A percentile compares a stretch with the other conserved stretches of the same genome.
phyloP scores from a whole-genome alignment of 2,797 vertebrate genomes.

The Sparidentex hasta region DNA sequence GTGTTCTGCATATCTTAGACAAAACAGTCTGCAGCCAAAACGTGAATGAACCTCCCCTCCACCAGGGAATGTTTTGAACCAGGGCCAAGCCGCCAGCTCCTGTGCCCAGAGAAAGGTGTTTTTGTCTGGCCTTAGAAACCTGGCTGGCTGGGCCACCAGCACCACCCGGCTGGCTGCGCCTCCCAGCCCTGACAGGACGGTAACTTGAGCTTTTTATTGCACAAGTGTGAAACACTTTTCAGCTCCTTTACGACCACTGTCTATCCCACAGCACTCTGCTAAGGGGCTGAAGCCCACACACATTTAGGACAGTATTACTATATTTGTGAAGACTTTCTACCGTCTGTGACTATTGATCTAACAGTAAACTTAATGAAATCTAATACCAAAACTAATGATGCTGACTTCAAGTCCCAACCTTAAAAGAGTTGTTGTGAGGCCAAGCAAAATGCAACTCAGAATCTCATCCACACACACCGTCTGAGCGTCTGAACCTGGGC shows the following conservation, averaged over 20 bases:
- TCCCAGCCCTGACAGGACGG: slow-evolving; percentile 75
- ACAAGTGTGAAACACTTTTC: slow-evolving; percentile 83
- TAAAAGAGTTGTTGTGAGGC: not conserved
- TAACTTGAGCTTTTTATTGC: slow-evolving; percentile 85
- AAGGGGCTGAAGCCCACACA: slow-evolving; percentile 73
- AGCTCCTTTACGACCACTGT: slow-evolving; percentile 79
- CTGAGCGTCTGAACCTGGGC: slow-evolving; percentile 37
- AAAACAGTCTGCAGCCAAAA: slow-evolving; percentile 83
- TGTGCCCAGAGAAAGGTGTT: slow-evolving; percentile 85
- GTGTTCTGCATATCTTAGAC: slow-evolving; percentile 78
- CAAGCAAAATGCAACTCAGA: not conserved
- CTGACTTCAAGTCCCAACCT: not conserved
- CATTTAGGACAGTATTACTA: slow-evolving; percentile 27
- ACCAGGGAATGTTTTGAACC: slow-evolving; percentile 74
- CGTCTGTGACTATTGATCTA: not conserved
- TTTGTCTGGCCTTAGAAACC: slow-evolving; percentile 84
- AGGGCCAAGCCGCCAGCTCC: slow-evolving; percentile 79
- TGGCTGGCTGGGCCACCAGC: slow-evolving; percentile 60
- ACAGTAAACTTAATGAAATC: not conserved
- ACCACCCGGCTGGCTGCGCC: slow-evolving; percentile 64
- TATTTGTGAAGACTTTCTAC: slow-evolving; percentile 18
- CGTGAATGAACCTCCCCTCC: slow-evolving; percentile 75
- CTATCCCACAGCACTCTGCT: slow-evolving; percentile 72
- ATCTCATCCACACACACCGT: slow-evolving; percentile 7
- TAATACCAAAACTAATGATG: not conserved